Base-by-base conservation (phyloP, 2,113 vertebrate genomes). In the Spermophilus dauricus region DNA sequence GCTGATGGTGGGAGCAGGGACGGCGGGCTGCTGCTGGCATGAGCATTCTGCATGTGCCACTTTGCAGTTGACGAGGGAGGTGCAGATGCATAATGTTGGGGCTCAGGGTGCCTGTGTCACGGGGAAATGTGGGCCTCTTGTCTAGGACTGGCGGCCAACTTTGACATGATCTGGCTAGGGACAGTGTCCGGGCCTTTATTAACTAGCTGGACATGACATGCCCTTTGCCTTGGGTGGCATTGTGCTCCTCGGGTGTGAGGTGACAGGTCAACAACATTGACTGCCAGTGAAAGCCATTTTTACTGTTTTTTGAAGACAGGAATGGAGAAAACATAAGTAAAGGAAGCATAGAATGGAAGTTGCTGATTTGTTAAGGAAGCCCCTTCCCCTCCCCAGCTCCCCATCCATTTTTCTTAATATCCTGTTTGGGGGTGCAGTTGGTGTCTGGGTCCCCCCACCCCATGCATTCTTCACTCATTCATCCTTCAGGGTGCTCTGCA, bases 231-330 rank as follows among this genome's bases (percentile, higher is more conserved):
- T 58, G 53, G 32, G 88, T 45, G 45, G 37, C 86, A 48, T n/a
- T 84, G 37, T 84, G 9, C 39, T 88, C 24, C 26, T 80, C 14
- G 34, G 22, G 42, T 53, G 0, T 89, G 24, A 96, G 42, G 20
- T 28, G 37, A 95, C 58, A 11, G 1, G 30, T 51, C 61, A 32
- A 12, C 8, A 78, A 39, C 37, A 63, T 42, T 73, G 69, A 69
- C 17, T 81, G 8, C 12, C 24, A 53, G 51, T 30, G 83, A 32
- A 37, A 75, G 28, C 58, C 42, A 53, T 26, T 76, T 92, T 91
- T 58, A 78, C 67, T 87, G 34, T n/a, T 82, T 96, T 96, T 67
- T 69, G 76, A 95, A 70, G 24, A 32, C 28, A 63, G 53, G 67
- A 67, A 70, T 82, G 67, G 16, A 77, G 72, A 77, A 95, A 76